Conservation (phyloP, 2,797 vertebrate genomes). For the Bradypodion ventrale region DNA sequence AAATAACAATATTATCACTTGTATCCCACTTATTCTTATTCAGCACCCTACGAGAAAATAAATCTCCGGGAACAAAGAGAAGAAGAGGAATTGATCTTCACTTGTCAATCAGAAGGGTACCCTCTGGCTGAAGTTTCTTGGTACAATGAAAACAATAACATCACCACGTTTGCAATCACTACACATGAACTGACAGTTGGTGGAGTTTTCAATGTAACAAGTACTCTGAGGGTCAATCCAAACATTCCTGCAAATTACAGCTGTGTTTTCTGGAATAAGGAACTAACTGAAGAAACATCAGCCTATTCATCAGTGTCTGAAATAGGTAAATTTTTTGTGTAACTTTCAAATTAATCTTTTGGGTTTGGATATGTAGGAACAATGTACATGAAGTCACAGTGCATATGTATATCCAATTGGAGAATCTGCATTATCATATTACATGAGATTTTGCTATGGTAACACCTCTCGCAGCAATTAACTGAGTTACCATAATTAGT, state of each 20-base stretch:
- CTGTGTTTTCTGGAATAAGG: conserved; percentile 77
- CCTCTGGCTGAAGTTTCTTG: conserved; percentile 80
- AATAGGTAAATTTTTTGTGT: conserved; percentile 72
- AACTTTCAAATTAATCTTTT: neutral
- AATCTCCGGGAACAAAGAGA: conserved; percentile 42
- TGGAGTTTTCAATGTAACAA: conserved; percentile 79
- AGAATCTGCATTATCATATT: neutral
- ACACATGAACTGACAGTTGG: conserved; percentile 65
- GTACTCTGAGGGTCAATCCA: conserved; percentile 71
- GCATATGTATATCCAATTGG: neutral
- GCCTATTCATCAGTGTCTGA: conserved; percentile 64
- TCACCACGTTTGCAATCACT: conserved; percentile 64
- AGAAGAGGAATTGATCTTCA: conserved; percentile 72
- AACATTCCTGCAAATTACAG: conserved; percentile 78
- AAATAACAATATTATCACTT: neutral
- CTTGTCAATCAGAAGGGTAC: conserved; percentile 83
- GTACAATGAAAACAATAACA: conserved; percentile 56
- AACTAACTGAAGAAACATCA: conserved; percentile 59
- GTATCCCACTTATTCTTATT: conserved; percentile 39
- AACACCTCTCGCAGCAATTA: neutral
- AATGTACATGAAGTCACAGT: neutral
- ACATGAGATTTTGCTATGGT: neutral
- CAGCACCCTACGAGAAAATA: conserved; percentile 74
- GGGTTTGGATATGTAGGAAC: neutral
- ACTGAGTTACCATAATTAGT: neutral